Percentiles rank a stretch among this genome's conserved stretches.
phyloP scores from a whole-genome alignment of 2,797 vertebrate genomes.

The Melanotaenia parkinsoni region DNA sequence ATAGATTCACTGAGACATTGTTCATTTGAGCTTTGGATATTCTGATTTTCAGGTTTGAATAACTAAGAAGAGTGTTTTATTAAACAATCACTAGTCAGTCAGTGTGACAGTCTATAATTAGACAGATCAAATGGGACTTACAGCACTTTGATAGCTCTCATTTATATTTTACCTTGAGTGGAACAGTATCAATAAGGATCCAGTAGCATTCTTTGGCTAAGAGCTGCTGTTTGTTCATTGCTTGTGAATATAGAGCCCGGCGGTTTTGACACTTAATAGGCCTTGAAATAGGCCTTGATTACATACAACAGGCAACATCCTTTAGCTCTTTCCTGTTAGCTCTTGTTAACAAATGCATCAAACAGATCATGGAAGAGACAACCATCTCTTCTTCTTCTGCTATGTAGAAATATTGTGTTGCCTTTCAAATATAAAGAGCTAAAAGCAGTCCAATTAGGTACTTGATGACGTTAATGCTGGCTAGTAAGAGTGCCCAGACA shows the following conservation, averaged over 20 bases:
- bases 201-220: not conserved
- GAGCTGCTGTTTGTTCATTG: not conserved
- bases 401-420: not conserved
- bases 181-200: not conserved
- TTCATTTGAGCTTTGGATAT: not conserved
- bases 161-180: not conserved
- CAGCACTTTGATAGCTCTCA: not conserved
- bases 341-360: not conserved
- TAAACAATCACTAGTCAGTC: not conserved
- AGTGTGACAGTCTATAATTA: not conserved
- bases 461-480: not conserved
- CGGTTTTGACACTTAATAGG: not conserved
- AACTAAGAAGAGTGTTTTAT: not conserved
- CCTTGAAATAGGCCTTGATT: not conserved
- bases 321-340: not conserved
- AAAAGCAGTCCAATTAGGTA: not conserved
- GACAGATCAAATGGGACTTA: not conserved
- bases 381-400: not conserved
- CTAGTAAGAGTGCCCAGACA: not conserved
- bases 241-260: not conserved
- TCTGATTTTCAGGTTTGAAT: not conserved
- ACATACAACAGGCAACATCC: not conserved
- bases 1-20: not conserved
- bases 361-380: not conserved
- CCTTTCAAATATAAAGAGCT: not conserved